Evolutionary conservation across 1,140 invertebrate species (phyloP).

Genomic region (fruit fly (Drosophila melanogaster)): DNA sequence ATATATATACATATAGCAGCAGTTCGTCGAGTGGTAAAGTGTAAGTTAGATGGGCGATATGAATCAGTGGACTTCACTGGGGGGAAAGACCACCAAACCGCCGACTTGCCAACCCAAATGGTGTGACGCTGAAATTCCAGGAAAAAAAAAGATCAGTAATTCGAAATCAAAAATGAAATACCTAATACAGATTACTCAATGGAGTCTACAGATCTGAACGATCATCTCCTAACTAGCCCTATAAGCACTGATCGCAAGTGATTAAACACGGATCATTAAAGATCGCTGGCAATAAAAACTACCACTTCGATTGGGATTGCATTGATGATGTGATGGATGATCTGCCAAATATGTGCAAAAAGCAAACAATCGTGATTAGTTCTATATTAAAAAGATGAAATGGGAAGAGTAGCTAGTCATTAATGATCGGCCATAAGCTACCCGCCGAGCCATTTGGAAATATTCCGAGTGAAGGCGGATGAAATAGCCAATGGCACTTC

Average conservation of each 20-base stretch:
- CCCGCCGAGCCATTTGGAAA: neutral
- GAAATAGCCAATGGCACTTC: slow-evolving; percentile 1
- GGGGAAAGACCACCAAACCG: slow-evolving; percentile 22
- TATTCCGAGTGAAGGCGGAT: neutral
- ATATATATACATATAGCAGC: neutral
- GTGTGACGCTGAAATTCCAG: neutral
- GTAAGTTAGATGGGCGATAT: slow-evolving; percentile 6
- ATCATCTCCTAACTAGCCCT: neutral
- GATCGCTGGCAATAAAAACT: neutral
- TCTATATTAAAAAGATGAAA: neutral
- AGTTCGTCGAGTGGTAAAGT: slow-evolving; percentile 5
- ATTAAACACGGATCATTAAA: neutral
- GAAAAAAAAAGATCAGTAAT: neutral
- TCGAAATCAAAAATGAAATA: neutral
- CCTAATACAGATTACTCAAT: neutral
- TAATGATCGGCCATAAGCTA: slow-evolving; percentile 24
- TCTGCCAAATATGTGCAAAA: neutral
- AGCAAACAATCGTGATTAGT: slow-evolving; percentile 12
- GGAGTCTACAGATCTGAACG: neutral
- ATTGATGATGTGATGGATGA: neutral
- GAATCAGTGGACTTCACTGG: slow-evolving; percentile 12
- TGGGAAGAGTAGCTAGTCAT: slow-evolving; percentile 3
- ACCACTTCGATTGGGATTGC: neutral
- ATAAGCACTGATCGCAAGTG: too few species aligned
- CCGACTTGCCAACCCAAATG: neutral